Base-by-base conservation (phyloP, 2,113 vertebrate species). In the Anoura caudifer region DNA sequence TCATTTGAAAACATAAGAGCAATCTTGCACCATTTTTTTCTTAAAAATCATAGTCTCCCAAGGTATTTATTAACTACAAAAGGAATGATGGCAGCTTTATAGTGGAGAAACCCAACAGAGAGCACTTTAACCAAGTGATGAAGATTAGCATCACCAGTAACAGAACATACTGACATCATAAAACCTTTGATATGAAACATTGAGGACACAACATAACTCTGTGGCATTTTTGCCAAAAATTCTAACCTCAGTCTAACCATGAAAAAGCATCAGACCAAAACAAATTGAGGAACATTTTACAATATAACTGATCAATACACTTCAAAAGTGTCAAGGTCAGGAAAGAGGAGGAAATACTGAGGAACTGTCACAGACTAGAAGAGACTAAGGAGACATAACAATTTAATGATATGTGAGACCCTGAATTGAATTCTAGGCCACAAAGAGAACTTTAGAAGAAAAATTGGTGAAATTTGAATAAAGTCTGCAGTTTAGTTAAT, bases 21-120 rank as follows among this genome's bases (percentile, higher is more conserved):
- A 95, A 75, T 70, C 17, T 75, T 90, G 26, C 13, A 11, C 28
- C 75, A 63, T 19, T 89, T 61, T 82, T 8, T 4, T 93, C 33
- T 91, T 82, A 69, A 94, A 95, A 96, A 80, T 69, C 50, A 82
- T 83, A 12, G 13, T 72, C 24, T 20, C 20, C 69, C 28, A 86
- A 45, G 12, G n/a, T 94, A 76, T 83, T 91, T 94, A 61, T 45
- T 93, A 94, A 92, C 38, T 92, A 61, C 38, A 92, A 96, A 90
- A 28, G 17, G 38, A 96, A 85, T 87, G 31, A 90, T 90, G 19
- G 33, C 43, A 87, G 52, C 75, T 72, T 31, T 93, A 84, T 67
- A 88, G 45, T 81, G 82, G 54, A 87, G 22, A 96, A 97, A 92
- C 20, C 6, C 28, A 91, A 83, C 77, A 91, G 24, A 87, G 7